These are phyloP conservation scores for Autographa pulchrina DNA, from an alignment of 2,888 invertebrate genomes.

Conservation along the genomic window DNA sequence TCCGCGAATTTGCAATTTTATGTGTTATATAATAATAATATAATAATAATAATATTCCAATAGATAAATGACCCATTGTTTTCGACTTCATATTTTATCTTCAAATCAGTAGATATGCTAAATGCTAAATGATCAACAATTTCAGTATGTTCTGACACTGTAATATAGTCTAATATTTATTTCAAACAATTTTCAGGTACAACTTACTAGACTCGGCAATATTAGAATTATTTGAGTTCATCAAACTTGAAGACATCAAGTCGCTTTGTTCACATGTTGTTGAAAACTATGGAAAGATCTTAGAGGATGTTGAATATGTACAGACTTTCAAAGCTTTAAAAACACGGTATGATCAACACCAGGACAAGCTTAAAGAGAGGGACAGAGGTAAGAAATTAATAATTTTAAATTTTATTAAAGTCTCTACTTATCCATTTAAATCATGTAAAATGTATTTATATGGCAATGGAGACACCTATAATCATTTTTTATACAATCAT, in stretches of 20 bases:
- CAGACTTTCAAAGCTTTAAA: slow-evolving; percentile 99
- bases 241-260: slow-evolving; percentile 97
- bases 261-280: slow-evolving; percentile 97
- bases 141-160: not conserved
- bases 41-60: too few relatives aligned
- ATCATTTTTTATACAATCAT: too few relatives aligned
- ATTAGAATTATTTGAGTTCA: slow-evolving; percentile 99
- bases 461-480: too few relatives aligned
- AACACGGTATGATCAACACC: slow-evolving; percentile 96
- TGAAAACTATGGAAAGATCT: slow-evolving; percentile 97
- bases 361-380: slow-evolving; percentile 96
- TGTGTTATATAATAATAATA: too few relatives aligned
- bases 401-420: too few relatives aligned
- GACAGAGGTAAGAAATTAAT: slow-evolving; percentile 91
- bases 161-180: slow-evolving; percentile 2
- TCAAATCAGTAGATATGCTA: not conserved
- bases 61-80: not conserved
- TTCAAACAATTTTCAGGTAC: slow-evolving; percentile 89
- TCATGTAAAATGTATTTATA: too few relatives aligned
- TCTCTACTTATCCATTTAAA: too few relatives aligned
- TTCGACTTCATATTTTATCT: slow-evolving; percentile 4
- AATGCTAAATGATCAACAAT: not conserved
- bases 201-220: slow-evolving; percentile 99
- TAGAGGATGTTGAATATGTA: slow-evolving; percentile 99
- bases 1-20: not conserved